These are phyloP conservation scores for Nudaria mundana DNA, from an alignment of 2,888 invertebrate species.

Conservation along the genomic window DNA sequence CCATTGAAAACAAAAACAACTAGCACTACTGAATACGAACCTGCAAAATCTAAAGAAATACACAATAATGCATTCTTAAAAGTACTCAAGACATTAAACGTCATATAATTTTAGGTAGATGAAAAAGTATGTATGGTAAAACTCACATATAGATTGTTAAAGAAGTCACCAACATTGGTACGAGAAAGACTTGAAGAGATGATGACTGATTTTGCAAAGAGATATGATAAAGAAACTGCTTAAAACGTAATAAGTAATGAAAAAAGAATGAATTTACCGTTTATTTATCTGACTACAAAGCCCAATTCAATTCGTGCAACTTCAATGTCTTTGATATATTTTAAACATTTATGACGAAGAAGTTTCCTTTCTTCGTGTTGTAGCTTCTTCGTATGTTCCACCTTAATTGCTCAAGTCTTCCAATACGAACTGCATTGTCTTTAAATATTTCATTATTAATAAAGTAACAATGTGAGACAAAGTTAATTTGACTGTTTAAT, in stretches of 20 bases:
- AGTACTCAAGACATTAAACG: neutral
- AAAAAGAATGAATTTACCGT: too few relatives aligned
- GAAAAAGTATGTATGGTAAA: neutral
- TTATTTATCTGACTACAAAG: too few relatives aligned
- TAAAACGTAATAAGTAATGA: too few relatives aligned
- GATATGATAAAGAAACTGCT: too few relatives aligned
- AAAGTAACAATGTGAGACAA: slow-evolving; percentile 18
- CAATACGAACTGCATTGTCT: slow-evolving; percentile 48
- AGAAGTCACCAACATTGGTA: neutral
- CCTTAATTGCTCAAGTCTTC: slow-evolving; percentile 66
- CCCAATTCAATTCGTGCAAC: slow-evolving; percentile 4
- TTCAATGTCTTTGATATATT: slow-evolving; percentile 32
- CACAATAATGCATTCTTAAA: too few relatives aligned
- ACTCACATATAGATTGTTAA: neutral
- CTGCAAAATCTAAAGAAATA: neutral
- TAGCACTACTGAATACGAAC: slow-evolving; percentile 3
- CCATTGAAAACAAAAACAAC: slow-evolving; percentile 16
- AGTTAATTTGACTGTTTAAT: slow-evolving; percentile 41
- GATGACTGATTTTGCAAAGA: slow-evolving; percentile 5
- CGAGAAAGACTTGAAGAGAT: slow-evolving; percentile 3
- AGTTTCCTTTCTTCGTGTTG: slow-evolving; percentile 24
- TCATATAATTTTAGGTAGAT: neutral
- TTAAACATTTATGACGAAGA: slow-evolving; percentile 25
- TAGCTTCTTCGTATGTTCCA: slow-evolving; percentile 35
- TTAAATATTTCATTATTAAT: slow-evolving; percentile 23